Evolutionary conservation across 2,888 invertebrate species (phyloP), one percentile per base, ranked within the genome.

Genomic region (Agrochola litura): DNA sequence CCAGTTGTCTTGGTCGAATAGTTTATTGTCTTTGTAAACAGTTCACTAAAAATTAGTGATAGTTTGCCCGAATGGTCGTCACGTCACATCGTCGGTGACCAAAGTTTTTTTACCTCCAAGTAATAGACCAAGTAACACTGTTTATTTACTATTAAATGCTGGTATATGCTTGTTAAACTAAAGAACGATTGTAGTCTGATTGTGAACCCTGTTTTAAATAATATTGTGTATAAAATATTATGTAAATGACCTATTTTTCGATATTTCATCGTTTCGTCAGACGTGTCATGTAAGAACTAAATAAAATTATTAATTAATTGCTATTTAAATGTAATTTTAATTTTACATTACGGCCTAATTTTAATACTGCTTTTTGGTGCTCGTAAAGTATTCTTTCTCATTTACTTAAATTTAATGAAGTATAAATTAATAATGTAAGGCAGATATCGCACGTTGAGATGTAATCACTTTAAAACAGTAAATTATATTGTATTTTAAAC

Each of bases 261-360:
- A 41, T 25, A 25, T 43, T 43, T 2, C 25, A 22, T 30, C 30
- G 22, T 41, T 25, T 49, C 14, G 22, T 46, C 4, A 52, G 56
- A 19, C 25, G 64, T 60, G 46, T 65, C 49, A 12, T 61, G 22
- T 67, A 30, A 12, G n/a, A 37, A 64, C 16, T 71, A 71, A 49
- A 68, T 79, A 74, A 56, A 69, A 52, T 74, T 37, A 83, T 41
- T 30, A 67, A 64, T 16, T 68, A 54, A 60, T 56, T 37, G 6
- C 14, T 77, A 60, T 63, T 54, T 52, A 30, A 25, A 68, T 61
- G 25, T 73, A 56, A 52, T 52, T 69, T 63, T 66, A 54, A 64
- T 73, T 58, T 66, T 41, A 61, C 25, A 65, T 14, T 49, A 49
- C 10, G 63, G 77, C 74, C 77, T 85, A 82, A 74, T 75, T 75